Conservation (phyloP, 2,797 vertebrate genomes). For the Nasua narica region DNA sequence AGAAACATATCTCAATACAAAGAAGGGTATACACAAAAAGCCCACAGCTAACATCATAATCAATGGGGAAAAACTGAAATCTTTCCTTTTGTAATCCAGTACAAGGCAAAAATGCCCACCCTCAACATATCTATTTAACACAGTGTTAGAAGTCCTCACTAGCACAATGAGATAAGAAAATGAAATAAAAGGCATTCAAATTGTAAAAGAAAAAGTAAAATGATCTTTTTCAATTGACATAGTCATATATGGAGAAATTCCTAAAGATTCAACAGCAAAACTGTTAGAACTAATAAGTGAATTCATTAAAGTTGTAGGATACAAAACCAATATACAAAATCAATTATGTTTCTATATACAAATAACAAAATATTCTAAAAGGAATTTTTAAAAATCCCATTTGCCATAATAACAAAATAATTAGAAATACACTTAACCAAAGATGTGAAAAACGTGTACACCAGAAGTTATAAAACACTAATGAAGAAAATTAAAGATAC, state of each 20-base stretch:
- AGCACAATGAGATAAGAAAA: neutral
- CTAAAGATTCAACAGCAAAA: neutral
- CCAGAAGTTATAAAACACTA: neutral
- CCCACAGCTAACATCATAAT: neutral
- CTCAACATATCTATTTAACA: neutral
- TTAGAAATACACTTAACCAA: neutral
- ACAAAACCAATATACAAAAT: neutral
- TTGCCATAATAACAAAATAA: neutral
- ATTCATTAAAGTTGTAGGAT: neutral
- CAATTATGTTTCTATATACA: neutral
- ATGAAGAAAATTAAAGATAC: neutral
- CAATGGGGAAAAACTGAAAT: neutral
- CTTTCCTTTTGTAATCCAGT: neutral
- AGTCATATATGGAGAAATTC: neutral
- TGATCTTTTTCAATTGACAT: neutral
- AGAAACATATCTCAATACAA: neutral
- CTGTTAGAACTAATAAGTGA: neutral
- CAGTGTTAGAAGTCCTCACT: neutral
- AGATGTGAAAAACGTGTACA: neutral
- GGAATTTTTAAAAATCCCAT: neutral
- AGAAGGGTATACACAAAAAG: neutral
- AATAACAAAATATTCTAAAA: neutral
- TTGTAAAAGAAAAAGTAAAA: neutral
- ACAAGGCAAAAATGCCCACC: neutral
- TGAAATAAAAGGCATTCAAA: neutral